These are phyloP conservation scores for Eupithecia centaureata DNA, from an alignment of 2,888 invertebrate species.

Conservation along the genomic window DNA sequence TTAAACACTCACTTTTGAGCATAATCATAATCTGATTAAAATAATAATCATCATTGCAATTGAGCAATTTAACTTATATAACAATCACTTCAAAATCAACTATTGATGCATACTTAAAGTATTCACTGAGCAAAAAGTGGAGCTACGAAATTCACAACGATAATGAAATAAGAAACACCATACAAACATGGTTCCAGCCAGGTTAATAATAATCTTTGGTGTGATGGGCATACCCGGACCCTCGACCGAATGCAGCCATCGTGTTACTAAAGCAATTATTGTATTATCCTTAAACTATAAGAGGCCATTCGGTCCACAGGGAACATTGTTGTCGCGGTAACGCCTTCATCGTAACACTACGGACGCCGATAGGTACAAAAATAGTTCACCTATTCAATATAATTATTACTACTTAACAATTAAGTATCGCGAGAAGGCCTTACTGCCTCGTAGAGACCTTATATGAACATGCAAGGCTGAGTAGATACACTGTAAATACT, in stretches of 20 bases:
- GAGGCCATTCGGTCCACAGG: slow-evolving; percentile 62
- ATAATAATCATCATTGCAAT: slow-evolving; percentile 67
- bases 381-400: slow-evolving; percentile 82
- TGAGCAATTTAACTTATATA: slow-evolving; percentile 73
- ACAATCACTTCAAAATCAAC: slow-evolving; percentile 63
- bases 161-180: slow-evolving; percentile 52
- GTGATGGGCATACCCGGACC: slow-evolving; percentile 70
- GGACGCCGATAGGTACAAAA: slow-evolving; percentile 82
- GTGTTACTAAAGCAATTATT: slow-evolving; percentile 48
- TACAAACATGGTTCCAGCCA: slow-evolving; percentile 63
- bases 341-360: slow-evolving; percentile 75
- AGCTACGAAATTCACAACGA: slow-evolving; percentile 53
- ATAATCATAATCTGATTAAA: slow-evolving; percentile 71
- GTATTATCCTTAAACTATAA: slow-evolving; percentile 41
- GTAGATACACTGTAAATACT: slow-evolving; percentile 47
- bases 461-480: slow-evolving; percentile 35
- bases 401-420: slow-evolving; percentile 83
- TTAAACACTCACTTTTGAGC: slow-evolving; percentile 78
- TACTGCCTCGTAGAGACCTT: no score
- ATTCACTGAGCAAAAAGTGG: slow-evolving; percentile 66
- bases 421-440: slow-evolving; percentile 78
- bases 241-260: slow-evolving; percentile 56
- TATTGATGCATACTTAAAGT: slow-evolving; percentile 66
- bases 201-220: slow-evolving; percentile 82
- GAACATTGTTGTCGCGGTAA: slow-evolving; percentile 72